Base-by-base conservation (phyloP, 2,113 vertebrate species). In the Microcebus tavaratra region DNA sequence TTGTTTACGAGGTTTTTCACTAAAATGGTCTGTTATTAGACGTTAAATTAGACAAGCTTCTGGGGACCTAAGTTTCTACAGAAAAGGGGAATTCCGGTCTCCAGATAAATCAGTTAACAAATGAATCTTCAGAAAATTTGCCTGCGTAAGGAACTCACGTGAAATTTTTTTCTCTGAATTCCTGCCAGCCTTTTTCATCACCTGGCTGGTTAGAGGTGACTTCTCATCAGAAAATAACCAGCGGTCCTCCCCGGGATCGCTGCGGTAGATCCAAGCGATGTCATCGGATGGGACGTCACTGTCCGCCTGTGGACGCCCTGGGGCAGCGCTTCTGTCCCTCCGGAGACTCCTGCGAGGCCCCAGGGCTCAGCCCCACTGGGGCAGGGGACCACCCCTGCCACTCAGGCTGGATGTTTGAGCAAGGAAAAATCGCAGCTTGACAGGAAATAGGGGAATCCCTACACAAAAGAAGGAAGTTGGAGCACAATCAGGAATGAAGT, bases 401-500 rank as follows among this genome's bases (percentile, higher is more conserved):
- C 1, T 36, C 53, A 8, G 1, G 2, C 45, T 5, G 48, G 73
- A 31, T 13, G 48, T 79, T 86, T 75, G 59, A 83, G 84, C 17
- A 53, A 39, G 90, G 73, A 88, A 94, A 96, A 98, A 97, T 0
- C 10, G 90, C 81, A 70, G 63, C 84, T 70, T 39, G 91, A 68
- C 93, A 63, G 91, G 98, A 98, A 98, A 45, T 48, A 65, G 93
- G 97, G 97, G 98, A 97, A 97, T 98, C 94, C 97, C 95, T 42
- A 72, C 65, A 98, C 98, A 99, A 98, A 98, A 98, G 98, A 89
- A 98, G 98, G 98, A 98, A 98, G 96, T 84, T 76, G 65, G 90
- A 88, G 70, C 97, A 98, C 96, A 98, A 97, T 98, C 34, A 90
- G 90, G 93, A 96, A 95, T 48, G 55, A n/a, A 61, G n/a, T 3